Percentiles rank a stretch among this genome's conserved stretches.
phyloP scores from a whole-genome alignment of 2,797 vertebrate genomes.

The Cynopterus sphinx region DNA sequence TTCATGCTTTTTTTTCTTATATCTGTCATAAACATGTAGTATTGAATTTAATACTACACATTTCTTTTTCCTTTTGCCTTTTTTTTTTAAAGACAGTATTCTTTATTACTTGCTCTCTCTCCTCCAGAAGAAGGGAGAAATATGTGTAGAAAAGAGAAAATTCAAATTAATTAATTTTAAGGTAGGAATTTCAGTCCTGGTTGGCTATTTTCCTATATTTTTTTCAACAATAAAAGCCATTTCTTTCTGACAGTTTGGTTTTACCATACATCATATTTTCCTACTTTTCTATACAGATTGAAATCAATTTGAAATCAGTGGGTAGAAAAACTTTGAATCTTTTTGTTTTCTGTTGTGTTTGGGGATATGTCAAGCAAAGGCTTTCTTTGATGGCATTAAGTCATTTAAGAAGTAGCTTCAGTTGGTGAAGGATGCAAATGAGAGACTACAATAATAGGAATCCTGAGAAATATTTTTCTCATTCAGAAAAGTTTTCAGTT shows the following conservation, averaged over 20 bases:
- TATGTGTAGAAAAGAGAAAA: neutral
- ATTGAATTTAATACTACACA: neutral
- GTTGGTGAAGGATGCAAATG: conserved; percentile 20
- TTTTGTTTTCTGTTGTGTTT: conserved; percentile 17
- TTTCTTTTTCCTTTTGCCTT: neutral
- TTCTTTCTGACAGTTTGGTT: neutral
- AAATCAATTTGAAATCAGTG: neutral
- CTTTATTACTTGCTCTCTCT: neutral
- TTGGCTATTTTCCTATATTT: neutral
- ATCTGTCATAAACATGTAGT: neutral
- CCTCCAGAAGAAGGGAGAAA: neutral
- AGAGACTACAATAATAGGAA: neutral
- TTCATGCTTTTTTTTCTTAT: neutral
- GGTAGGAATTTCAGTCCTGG: conserved; percentile 1
- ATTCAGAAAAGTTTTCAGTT: neutral
- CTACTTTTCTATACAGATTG: neutral
- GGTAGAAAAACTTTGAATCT: neutral
- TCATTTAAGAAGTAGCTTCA: conserved; percentile 4
- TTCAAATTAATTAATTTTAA: conserved; percentile 31
- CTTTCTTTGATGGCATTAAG: neutral
- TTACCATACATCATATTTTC: neutral
- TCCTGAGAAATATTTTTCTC: conserved; percentile 13
- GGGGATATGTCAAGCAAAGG: neutral
- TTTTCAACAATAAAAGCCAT: neutral
- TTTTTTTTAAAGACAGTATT: neutral